Percentiles rank a stretch among this genome's conserved stretches.
Evolutionary conservation across 2,113 vertebrate species (phyloP).

Genomic region (Dicaeum eximium): DNA sequence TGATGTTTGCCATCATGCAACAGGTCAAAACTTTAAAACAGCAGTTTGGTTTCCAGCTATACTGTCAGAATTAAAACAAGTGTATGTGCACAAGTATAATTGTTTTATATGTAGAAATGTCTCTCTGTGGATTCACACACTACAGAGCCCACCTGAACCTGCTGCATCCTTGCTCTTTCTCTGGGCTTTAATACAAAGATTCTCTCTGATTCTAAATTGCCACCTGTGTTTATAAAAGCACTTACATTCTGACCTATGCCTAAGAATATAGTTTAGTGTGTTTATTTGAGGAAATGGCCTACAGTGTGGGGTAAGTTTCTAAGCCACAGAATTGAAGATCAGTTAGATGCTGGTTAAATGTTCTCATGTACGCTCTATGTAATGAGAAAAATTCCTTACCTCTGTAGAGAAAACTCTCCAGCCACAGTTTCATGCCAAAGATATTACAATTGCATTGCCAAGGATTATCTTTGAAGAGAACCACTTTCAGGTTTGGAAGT

Average conservation of each 20-base stretch:
- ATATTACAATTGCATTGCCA: constrained; percentile 94
- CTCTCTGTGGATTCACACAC: not conserved
- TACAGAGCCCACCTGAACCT: not conserved
- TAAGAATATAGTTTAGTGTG: not conserved
- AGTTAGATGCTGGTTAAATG: not conserved
- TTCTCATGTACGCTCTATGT: not conserved
- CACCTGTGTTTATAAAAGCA: not conserved
- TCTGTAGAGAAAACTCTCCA: constrained; percentile 93
- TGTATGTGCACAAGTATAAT: not conserved
- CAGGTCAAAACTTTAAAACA: not conserved
- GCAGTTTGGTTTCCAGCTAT: not conserved
- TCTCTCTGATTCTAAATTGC: not conserved
- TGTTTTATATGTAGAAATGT: not conserved
- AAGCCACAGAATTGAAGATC: not conserved
- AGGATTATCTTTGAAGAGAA: constrained; percentile 86
- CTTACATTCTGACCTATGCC: not conserved
- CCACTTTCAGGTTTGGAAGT: constrained; percentile 80
- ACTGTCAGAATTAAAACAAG: not conserved
- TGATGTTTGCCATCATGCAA: not conserved
- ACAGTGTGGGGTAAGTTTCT: not conserved
- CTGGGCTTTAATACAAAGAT: not conserved
- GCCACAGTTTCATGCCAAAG: constrained; percentile 92
- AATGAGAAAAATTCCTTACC: constrained; percentile 74
- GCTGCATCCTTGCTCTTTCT: not conserved
- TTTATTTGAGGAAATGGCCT: not conserved